Evolutionary conservation across 1,140 invertebrate species (phyloP).

Genomic region (Plutomurus gul): DNA sequence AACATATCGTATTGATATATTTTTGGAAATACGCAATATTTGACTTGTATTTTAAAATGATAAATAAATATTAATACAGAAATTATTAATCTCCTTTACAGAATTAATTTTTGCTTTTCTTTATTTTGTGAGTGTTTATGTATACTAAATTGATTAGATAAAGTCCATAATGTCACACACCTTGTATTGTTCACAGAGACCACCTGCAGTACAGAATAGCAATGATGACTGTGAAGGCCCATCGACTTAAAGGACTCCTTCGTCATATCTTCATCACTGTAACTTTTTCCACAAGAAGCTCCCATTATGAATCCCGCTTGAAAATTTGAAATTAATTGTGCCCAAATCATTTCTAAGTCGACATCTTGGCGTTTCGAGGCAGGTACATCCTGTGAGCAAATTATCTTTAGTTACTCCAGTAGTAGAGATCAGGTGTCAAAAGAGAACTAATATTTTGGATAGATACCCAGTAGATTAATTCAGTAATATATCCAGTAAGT

Average conservation of each 20-base stretch:
- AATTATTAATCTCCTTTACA: no score
- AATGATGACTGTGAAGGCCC: constrained; percentile 58
- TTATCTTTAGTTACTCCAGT: not conserved
- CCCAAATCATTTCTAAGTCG: constrained; percentile 67
- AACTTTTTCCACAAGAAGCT: constrained; percentile 60
- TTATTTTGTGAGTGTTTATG: no score
- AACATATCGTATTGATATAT: no score
- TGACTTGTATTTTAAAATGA: no score
- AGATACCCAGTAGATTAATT: constrained; percentile 6
- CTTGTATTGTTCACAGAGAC: no score
- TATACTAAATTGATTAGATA: no score
- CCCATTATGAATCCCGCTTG: constrained; percentile 67
- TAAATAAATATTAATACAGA: no score
- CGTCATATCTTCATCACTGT: constrained; percentile 56
- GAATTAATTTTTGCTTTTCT: no score
- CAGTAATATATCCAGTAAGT: constrained; percentile 37
- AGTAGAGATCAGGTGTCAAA: not conserved
- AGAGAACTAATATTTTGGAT: not conserved
- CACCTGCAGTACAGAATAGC: constrained; percentile 70
- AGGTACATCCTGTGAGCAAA: not conserved
- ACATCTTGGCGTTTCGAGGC: constrained; percentile 55
- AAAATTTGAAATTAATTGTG: constrained; percentile 63
- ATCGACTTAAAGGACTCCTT: not conserved
- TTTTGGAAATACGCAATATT: no score
- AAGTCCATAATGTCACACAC: no score